Evolutionary conservation across 2,113 vertebrate genomes (phyloP).

Genomic region (Ammospiza nelsoni): DNA sequence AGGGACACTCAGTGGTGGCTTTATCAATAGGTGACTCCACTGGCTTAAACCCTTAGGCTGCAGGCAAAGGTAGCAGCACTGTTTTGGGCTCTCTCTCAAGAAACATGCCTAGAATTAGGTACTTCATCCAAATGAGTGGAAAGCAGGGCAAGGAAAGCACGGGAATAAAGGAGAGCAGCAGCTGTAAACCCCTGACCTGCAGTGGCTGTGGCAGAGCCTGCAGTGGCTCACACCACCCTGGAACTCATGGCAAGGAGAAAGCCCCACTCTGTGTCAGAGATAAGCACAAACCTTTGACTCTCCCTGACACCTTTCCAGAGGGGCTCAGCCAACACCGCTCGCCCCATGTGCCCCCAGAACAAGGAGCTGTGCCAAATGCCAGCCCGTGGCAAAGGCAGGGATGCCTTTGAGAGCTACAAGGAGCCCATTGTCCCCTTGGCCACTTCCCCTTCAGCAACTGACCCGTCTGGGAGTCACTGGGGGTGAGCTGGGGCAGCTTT

Average conservation of each 20-base stretch:
- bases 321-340: not conserved
- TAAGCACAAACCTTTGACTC: not conserved
- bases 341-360: not conserved
- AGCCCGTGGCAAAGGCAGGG: not conserved
- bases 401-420: conserved; percentile 11
- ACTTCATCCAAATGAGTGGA: not conserved
- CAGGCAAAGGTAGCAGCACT: not conserved
- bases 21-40: not conserved
- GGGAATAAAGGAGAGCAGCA: not conserved
- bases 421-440: conserved; percentile 10
- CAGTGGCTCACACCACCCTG: not conserved
- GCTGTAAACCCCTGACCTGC: not conserved
- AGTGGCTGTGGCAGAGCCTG: not conserved
- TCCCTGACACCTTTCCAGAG: not conserved
- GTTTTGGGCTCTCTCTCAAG: not conserved
- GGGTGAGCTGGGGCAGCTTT: not conserved
- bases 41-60: not conserved
- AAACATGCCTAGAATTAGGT: not conserved
- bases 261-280: not conserved
- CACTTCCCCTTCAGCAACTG: not conserved
- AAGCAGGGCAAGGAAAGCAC: not conserved
- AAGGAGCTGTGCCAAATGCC: not conserved
- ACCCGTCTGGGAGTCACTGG: not conserved
- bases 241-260: not conserved
- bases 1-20: not conserved